These are phyloP conservation scores for Cochlearius cochlearius DNA, from an alignment of 2,113 vertebrate genomes.

Conservation along the genomic window DNA sequence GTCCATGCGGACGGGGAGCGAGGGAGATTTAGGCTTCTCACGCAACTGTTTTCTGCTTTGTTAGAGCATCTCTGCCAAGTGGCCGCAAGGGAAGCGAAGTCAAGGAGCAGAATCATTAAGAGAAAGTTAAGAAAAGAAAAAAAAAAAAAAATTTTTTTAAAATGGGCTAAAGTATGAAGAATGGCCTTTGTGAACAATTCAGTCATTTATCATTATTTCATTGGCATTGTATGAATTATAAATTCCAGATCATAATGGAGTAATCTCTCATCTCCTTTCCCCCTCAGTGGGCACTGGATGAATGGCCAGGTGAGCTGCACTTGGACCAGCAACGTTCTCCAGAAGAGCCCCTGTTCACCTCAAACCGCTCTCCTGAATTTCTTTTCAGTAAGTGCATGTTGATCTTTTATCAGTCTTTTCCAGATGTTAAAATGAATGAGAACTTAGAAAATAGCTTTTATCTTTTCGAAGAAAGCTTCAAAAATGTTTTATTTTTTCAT, in stretches of 20 bases:
- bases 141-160: neutral
- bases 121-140: constrained; percentile 6
- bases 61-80: neutral
- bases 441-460: neutral
- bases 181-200: constrained; percentile 53
- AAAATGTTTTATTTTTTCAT: neutral
- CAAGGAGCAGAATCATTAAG: neutral
- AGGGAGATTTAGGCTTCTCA: neutral
- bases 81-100: neutral
- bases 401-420: neutral
- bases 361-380: neutral
- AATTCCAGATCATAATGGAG: constrained; percentile 61
- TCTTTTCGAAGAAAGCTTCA: neutral
- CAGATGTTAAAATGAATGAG: neutral
- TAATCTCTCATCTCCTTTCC: constrained; percentile 61
- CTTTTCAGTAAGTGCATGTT: neutral
- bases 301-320: constrained; percentile 34
- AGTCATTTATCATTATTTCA: constrained; percentile 66
- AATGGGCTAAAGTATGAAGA: constrained; percentile 55
- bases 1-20: neutral
- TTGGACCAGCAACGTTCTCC: neutral
- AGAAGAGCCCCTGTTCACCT: neutral
- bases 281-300: constrained; percentile 23
- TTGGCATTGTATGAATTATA: constrained; percentile 70
- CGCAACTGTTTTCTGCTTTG: neutral